These are phyloP conservation scores for Zelleria hepariella DNA, from an alignment of 2,888 invertebrate genomes.

Conservation along the genomic window DNA sequence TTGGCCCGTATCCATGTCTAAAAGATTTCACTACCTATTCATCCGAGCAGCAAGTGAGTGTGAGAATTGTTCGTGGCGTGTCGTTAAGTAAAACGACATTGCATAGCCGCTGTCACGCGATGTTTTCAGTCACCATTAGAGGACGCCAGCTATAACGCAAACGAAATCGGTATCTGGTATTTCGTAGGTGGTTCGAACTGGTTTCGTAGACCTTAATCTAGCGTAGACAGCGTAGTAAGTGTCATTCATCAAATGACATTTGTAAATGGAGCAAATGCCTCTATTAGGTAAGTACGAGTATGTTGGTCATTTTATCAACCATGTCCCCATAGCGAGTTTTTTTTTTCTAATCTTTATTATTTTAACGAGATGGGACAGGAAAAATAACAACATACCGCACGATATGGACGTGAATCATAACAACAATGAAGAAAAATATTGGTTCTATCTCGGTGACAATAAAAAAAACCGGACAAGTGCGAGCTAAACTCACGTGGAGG, in stretches of 20 bases:
- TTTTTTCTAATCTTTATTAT: too few species aligned
- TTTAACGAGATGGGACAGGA: neutral
- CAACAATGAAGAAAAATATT: neutral
- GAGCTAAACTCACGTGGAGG: too few species aligned
- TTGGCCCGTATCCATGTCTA: neutral
- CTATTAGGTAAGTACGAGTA: too few species aligned
- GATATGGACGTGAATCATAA: neutral
- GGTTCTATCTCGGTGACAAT: neutral
- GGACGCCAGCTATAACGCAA: conserved; percentile 2
- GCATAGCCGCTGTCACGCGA: conserved; percentile 6
- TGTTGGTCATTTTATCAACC: too few species aligned
- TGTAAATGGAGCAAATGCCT: neutral
- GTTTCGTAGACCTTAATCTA: neutral
- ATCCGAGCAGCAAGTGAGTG: neutral
- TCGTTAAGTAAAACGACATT: conserved; percentile 3
- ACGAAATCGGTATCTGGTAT: neutral
- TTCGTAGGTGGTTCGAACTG: neutral
- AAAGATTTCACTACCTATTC: neutral
- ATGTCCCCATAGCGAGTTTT: too few species aligned
- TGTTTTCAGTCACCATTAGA: conserved; percentile 5
- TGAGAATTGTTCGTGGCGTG: conserved; percentile 4
- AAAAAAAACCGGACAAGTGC: too few species aligned
- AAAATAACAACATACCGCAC: neutral
- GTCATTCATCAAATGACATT: neutral
- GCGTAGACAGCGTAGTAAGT: neutral